Evolutionary conservation across 2,888 invertebrate genomes (phyloP), one percentile per base, ranked within the genome.

Genomic region (Mylabris sibirica): DNA sequence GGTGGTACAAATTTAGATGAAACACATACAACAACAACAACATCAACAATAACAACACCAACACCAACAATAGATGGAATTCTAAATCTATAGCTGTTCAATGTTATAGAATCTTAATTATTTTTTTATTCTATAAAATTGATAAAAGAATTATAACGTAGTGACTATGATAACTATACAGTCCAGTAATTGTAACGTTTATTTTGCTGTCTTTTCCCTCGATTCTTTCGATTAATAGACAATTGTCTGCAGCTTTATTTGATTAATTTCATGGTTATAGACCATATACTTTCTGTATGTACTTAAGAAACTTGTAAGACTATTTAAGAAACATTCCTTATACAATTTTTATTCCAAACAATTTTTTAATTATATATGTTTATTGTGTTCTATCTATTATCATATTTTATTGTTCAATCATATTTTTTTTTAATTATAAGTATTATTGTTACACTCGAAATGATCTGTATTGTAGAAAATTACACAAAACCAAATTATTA

Each of bases 1-100:
- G 78, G 75, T 35, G 78, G 78, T 30, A 75, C 78, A 49, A 75
- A 77, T 59, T 76, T 82, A 62, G 80, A 82, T 44, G 79, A 79
- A 30, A 76, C 71, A 61, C 70, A 68, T 63, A 70, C 71, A 59
- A 71, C 76, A 41, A 41, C 41, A 41, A 41, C 41, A 41, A 41
- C 41, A 41, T 14, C 41, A 35, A 35, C 35, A 26, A 26, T 5
- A 26, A 34, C 34, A n/a, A n/a, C n/a, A n/a, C n/a, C n/a, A n/a
- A n/a, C n/a, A n/a, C n/a, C n/a, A 38, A 38, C 38, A 38, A 44
- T n/a, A 17, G 44, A 44, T 44, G 17, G n/a, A n/a, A 44, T 44
- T 6, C n/a, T 44, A 44, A 44, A 44, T 44, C 44, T 44, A 44
- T 44, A 44, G 44, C 17, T 63, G 53, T 38, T 14, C 6, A 1